Evolutionary conservation across 2,113 vertebrate species (phyloP), one percentile per base, ranked within the genome.

Genomic region (Pedetes capensis): DNA sequence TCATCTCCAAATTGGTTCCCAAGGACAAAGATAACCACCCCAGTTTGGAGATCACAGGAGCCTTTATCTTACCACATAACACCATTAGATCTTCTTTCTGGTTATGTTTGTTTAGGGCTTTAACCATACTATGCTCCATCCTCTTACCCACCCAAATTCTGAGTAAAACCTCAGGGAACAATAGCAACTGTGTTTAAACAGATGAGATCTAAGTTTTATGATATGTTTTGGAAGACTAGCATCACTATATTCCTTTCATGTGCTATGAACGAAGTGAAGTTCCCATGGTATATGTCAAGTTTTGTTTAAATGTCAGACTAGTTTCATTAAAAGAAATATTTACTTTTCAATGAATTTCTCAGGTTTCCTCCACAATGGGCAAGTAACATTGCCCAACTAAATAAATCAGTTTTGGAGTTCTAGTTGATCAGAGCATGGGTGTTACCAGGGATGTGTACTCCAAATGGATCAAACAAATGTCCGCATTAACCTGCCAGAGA

Each of bases 261-360:
- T 75, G 18, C 32, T 57, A 29, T 14, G 25, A 92, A 87, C 64
- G 64, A 76, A 42, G 49, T 61, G 32, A 90, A 22, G 22, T 66
- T 87, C 63, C 59, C 20, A n/a, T 74, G 6, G 16, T 17, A 1
- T 78, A 10, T 42, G 66, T 69, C 53, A 74, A 53, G 44, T 93
- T 90, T 80, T 57, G 6, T 51, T 75, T 79, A 89, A 42, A 72
- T 81, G 18, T 74, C 55, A 86, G 72, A 57, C 17, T 64, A 80
- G 8, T 87, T 92, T 79, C 27, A 63, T 81, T 87, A 87, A 93
- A 93, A 64, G n/a, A 91, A 82, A 83, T 32, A 29, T 63, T 94
- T 51, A 22, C 27, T 53, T 74, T 96, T 83, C 29, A 92, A 89
- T 83, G 47, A 79, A 79, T 83, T 90, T 81, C 18, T 17, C 51